Base-by-base conservation (phyloP, 2,113 vertebrate species). In the Mesembrinibis cayennensis region DNA sequence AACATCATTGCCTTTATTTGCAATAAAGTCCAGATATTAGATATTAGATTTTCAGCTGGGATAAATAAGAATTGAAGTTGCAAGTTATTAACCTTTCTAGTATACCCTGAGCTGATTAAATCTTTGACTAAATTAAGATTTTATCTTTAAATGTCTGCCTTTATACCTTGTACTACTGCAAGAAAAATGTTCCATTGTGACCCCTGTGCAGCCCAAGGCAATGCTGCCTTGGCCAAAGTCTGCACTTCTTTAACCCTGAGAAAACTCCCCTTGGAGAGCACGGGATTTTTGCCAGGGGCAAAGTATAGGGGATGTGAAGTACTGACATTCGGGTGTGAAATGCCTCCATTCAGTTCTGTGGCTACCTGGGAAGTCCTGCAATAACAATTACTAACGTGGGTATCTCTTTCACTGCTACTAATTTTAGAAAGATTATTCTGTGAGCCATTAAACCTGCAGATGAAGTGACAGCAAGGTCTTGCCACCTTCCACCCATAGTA, bases 101-200 rank as follows among this genome's bases (percentile, higher is more conserved):
- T 80, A 21, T 56, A 69, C 14, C 15, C 27, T 74, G 29, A 11
- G 2, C 52, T 79, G 61, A 65, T 87, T 92, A 53, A 58, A 29
- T 87, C 29, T 91, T 71, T 52, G 44, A 82, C 36, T 84, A 81
- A 90, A 82, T 95, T 91, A 61, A 69, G 80, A 84, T 97, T 90
- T 92, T 93, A 94, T 97, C 82, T 93, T 2, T 67, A 90, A 71
- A 18, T 14, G 5, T 62, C 21, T 72, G 19, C 58, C 56, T 85
- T 85, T 92, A 67, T 89, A 72, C 53, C 30, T 30, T 62, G 16
- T 49, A 69, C 56, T 61, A 87, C 22, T 61, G 20, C 25, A 91
- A 90, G 82, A 58, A 90, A 90, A 94, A 40, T 44, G 53, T 53
- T 93, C 71, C 36, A 40, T 86, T 93, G 38, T 94, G 80, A 87